Evolutionary conservation across 2,888 invertebrate genomes (phyloP), one percentile per base, ranked within the genome.

Genomic region (Ophioninae sp.): DNA sequence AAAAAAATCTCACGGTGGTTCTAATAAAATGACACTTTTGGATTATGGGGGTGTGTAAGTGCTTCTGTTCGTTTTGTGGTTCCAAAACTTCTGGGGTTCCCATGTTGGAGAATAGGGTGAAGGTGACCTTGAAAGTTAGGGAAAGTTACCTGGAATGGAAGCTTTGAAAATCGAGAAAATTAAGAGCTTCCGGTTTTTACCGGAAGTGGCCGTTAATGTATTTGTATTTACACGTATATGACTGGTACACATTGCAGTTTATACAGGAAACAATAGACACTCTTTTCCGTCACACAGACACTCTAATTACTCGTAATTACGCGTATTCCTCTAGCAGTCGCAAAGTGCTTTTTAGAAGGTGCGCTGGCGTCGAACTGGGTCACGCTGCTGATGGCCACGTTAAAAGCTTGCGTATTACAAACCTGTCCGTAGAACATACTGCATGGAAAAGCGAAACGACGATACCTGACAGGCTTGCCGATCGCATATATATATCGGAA

Each of bases 11-110:
- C 81, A 56, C 71, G 75, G 73, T 73, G 76, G 75, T 84, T 80
- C 86, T 87, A 87, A 87, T 87, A 87, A 87, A 89, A 88, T 88
- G 87, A 88, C 88, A 89, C 87, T 90, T 87, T 88, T 86, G 82
- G 88, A 88, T 90, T 87, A 89, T 88, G 85, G 86, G 83, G 85
- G 87, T 87, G 86, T 85, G 86, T 86, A 88, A 88, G 87, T 88
- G 89, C 81, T 85, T 89, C 82, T 85, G 75, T 77, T 79, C 76
- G 8, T 72, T 71, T 72, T 71, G 59, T 64, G 41, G 81, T 82
- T 84, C 72, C 82, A 77, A 84, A 84, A 84, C 82, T 84, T 81
- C 63, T 30, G 69, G 64, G 59, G 69, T 79, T 58, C 76, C 58
- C 76, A 79, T 74, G 65, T 81, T 68, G 56, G 56, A 69, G 71